phyloP scores from a whole-genome alignment of 2,113 vertebrate genomes.

The Meles meles region DNA sequence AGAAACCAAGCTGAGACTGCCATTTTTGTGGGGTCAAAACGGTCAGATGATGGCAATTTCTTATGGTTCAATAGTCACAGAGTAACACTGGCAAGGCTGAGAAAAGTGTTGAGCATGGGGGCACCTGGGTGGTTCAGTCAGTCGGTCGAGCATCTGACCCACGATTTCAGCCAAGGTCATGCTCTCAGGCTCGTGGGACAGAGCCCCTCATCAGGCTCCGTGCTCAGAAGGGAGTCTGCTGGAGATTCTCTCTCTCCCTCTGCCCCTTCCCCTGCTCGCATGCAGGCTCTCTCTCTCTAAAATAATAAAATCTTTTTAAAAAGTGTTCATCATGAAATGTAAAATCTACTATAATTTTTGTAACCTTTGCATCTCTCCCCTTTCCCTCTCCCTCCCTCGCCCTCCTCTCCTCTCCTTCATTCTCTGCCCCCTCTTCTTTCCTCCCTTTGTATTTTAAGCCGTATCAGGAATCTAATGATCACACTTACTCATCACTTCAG shows the following conservation, averaged over 20 bases:
- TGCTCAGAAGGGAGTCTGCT: background rate
- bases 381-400: no score
- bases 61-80: background rate
- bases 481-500: no score
- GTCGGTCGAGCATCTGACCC: background rate
- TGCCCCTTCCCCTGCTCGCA: background rate
- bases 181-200: background rate
- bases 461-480: background rate
- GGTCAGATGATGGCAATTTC: accelerated
- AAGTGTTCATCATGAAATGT: background rate
- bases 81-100: background rate
- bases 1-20: background rate
- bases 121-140: background rate
- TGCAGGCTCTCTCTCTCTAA: background rate
- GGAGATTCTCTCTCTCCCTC: background rate
- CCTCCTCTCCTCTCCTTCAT: no score
- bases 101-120: background rate
- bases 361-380: background rate
- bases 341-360: accelerated
- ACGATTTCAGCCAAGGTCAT: background rate
- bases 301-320: background rate
- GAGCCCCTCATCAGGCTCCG: background rate
- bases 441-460: background rate
- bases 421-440: background rate
- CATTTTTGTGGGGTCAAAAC: background rate